Evolutionary conservation across 2,797 vertebrate genomes (phyloP).

Genomic region (Anabas testudineus): DNA sequence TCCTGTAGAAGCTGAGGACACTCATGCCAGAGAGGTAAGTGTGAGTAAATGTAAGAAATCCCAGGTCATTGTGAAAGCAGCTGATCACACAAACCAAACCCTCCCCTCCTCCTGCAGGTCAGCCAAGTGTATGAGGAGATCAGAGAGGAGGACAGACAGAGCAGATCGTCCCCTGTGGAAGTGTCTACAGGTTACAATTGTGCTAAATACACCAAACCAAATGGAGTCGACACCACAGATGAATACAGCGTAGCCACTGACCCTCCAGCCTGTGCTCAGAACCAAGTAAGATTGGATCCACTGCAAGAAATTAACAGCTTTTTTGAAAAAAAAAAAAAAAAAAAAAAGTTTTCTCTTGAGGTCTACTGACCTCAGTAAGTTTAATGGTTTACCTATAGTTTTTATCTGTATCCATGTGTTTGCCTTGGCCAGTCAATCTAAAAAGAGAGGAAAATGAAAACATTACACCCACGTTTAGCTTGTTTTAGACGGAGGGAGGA

Average conservation of each 20-base stretch:
- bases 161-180: background rate
- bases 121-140: background rate
- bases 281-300: conserved; percentile 1
- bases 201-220: background rate
- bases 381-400: too few species aligned
- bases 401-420: too few species aligned
- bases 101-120: background rate
- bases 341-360: too few species aligned
- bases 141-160: background rate
- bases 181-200: background rate
- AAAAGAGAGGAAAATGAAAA: too few species aligned
- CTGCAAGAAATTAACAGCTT: too few species aligned
- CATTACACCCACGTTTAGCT: too few species aligned
- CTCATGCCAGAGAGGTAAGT: conserved; percentile 12
- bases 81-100: background rate
- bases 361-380: too few species aligned
- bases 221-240: background rate
- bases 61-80: background rate
- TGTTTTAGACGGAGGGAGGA: too few species aligned
- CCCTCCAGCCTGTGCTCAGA: background rate
- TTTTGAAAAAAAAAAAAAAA: too few species aligned
- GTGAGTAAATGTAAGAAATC: background rate
- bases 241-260: background rate
- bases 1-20: accelerated
- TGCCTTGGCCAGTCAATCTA: too few species aligned